Conservation (phyloP, 2,888 invertebrate species). For the Cryptocephalus primarius region DNA sequence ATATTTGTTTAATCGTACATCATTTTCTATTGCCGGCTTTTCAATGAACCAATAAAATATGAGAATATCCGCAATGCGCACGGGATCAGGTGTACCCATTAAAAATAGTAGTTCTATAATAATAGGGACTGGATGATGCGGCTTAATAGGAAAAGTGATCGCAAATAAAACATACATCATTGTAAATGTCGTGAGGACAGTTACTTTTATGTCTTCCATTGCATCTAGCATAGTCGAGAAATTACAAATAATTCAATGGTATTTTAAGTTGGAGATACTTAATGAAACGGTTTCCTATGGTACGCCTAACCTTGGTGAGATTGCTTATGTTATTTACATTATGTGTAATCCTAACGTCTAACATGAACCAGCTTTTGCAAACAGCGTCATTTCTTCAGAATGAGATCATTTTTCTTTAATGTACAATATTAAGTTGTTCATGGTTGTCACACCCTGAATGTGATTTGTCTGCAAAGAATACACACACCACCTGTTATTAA, state of each 20-base stretch:
- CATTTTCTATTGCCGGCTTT: too few relatives aligned
- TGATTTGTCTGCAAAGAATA: too few relatives aligned
- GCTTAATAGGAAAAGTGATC: conserved; percentile 10
- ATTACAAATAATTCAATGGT: conserved; percentile 12
- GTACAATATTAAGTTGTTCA: neutral
- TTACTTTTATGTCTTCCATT: conserved; percentile 10
- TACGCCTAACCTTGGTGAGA: conserved; percentile 10
- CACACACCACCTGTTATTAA: too few relatives aligned
- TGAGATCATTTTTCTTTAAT: conserved; percentile 5
- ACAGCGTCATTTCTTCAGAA: conserved; percentile 1
- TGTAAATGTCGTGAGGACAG: conserved; percentile 9
- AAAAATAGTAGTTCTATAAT: conserved; percentile 11
- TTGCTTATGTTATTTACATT: neutral
- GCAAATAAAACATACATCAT: conserved; percentile 16
- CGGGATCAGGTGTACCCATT: conserved; percentile 13
- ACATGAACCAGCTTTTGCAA: neutral
- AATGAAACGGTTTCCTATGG: conserved; percentile 10
- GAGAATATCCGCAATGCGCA: neutral
- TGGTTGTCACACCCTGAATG: too few relatives aligned
- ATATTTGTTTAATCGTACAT: too few relatives aligned
- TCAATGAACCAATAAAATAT: too few relatives aligned
- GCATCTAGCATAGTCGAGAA: conserved; percentile 8
- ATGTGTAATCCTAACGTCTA: neutral
- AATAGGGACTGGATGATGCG: conserved; percentile 13
- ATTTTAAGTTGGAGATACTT: conserved; percentile 10